A percentile compares a stretch with the other conserved stretches of the same genome.
phyloP scores from a whole-genome alignment of 2,888 invertebrate species.

The Chaetogeoica ovagalla region DNA sequence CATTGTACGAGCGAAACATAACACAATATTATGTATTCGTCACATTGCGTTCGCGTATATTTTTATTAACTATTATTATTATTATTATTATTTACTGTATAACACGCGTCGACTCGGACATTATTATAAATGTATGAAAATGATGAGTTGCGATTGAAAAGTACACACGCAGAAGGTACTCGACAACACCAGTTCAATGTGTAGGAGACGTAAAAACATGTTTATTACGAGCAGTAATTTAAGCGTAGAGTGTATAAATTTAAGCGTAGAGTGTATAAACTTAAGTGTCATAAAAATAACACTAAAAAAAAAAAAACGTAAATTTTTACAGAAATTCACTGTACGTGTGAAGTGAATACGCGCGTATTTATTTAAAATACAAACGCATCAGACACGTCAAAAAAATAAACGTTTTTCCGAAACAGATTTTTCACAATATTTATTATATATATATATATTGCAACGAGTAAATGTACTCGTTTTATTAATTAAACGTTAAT shows the following conservation, averaged over 20 bases:
- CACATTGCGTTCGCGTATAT: neutral
- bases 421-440: too few relatives aligned
- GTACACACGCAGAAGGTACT: constrained; percentile 3
- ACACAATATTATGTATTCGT: neutral
- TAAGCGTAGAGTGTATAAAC: constrained; percentile 23
- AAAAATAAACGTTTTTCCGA: neutral
- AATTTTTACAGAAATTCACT: constrained; percentile 24
- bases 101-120: neutral
- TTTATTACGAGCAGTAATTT: constrained; percentile 20
- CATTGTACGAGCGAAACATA: neutral
- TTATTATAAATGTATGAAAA: constrained; percentile 24
- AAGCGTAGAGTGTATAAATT: constrained; percentile 19
- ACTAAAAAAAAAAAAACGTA: constrained; percentile 21
- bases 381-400: neutral
- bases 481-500: neutral
- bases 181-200: constrained; percentile 29
- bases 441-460: neutral
- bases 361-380: neutral
- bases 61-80: neutral
- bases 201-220: constrained; percentile 23
- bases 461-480: neutral
- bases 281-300: constrained; percentile 29
- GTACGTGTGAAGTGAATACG: neutral
- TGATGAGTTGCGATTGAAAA: constrained; percentile 9
- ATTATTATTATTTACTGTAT: neutral